Evolutionary conservation across 2,797 vertebrate species (phyloP).

Genomic region (Crenichthys baileyi): DNA sequence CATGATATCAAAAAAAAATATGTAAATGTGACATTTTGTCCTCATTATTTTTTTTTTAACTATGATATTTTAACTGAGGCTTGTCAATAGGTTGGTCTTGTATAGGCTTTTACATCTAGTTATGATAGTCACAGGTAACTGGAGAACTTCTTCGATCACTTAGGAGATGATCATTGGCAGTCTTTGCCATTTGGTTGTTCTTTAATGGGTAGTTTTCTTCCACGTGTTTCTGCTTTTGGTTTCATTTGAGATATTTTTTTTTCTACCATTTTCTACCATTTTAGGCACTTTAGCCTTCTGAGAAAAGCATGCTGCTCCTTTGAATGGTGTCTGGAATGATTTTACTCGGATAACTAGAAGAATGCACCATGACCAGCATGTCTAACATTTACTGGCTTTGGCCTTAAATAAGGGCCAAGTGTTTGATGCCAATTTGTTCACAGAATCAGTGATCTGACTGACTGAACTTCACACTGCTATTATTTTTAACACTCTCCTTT

Average conservation of each 20-base stretch:
- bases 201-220: background rate
- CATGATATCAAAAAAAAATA: no score
- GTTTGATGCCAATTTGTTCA: background rate
- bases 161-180: background rate
- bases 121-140: background rate
- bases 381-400: background rate
- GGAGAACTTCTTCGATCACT: no score
- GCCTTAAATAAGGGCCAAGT: background rate
- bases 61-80: background rate
- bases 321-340: no score
- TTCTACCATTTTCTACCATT: background rate
- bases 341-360: background rate
- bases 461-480: background rate
- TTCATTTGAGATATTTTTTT: background rate
- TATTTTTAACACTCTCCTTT: background rate
- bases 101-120: no score
- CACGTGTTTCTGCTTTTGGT: background rate
- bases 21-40: background rate
- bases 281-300: background rate
- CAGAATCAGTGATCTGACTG: background rate
- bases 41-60: background rate
- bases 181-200: background rate
- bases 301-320: background rate
- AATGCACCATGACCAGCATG: background rate
- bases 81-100: background rate